Base-by-base conservation (phyloP, 2,113 vertebrate genomes). In the Channa maculata region DNA sequence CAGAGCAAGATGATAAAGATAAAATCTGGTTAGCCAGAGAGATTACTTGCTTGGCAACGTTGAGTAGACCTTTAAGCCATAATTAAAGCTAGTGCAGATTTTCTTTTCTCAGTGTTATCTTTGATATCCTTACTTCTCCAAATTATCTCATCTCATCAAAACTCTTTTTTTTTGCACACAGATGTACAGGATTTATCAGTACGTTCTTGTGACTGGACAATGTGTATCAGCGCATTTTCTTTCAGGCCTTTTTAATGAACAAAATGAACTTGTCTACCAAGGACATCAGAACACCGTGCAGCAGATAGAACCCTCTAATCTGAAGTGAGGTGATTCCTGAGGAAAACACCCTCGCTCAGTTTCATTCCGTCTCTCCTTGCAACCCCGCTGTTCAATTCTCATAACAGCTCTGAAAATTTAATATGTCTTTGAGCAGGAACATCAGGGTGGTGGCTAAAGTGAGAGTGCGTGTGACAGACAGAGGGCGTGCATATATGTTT, bases 41-140 rank as follows among this genome's bases (percentile, higher is more conserved):
- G 0, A 90, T 37, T 3, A 86, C 0, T 87, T 94, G 0, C 94
- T 93, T 58, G 82, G 92, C 78, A 94, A 95, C 61, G 4, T 46
- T 46, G 65, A 24, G 37, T 37, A 73, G 71, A 65, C 41, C 55
- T 54, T 61, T 71, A 33, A 50, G 39, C 4, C n/a, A 13, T 45
- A 49, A 51, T 36, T 68, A 14, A 60, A 55, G 46, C 13, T 44
- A 39, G 37, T 11, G 58, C 8, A 60, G 58, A 60, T 60, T 4
- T 36, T 7, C 24, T 33, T 10, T 51, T 58, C 7, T 37, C 38
- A n/a, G 15, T 0, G 0, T 3, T 36, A 55, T 68, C 24, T 8
- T 10, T 45, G 24, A 44, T 66, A 38, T 12, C 33, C 0, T 2
- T n/a, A 14, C 8, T 24, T 6, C 14, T 63, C n/a, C 7, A 8